Evolutionary conservation across 2,888 invertebrate species (phyloP), one percentile per base, ranked within the genome.

Genomic region (Nomada fabriciana): DNA sequence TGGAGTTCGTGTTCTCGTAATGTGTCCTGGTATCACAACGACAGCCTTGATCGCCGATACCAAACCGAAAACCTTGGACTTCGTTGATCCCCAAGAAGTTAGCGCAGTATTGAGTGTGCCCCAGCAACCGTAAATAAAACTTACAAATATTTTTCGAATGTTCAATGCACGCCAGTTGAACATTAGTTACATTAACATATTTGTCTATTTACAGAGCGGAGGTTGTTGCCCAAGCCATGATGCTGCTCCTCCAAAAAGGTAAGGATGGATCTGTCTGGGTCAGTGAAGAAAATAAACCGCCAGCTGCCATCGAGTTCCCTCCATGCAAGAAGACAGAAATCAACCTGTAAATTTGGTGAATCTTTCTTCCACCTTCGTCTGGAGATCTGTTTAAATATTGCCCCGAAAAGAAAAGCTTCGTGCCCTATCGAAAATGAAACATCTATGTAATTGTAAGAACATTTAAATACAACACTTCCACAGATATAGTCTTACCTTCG

Each of bases 21-120:
- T 94, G 67, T 94, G 94, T 64, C 93, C 93, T 0, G 92, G 92
- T 18, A 13, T 43, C n/a, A 84, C 87, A 1, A 18, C 42, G 10
- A 68, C 29, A 36, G 0, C 0, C 5, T 0, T 65, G 2, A 2
- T 47, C 0, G 11, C 2, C 11, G 23, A 60, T 0, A 0, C 50
- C 0, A 0, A 29, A 0, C 18, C 2, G 1, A 61, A 23, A 7
- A 0, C 2, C 1, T 11, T 23, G 1, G 61, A 78, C 3, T 61
- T 78, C 11, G 9, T 80, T 0, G 10, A 11, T 0, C 10, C 15
- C 2, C 20, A 15, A 7, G 13, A 52, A 15, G 47, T 15, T 13
- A 10, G 10, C 5, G 3, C 0, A 2, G 1, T 36, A 36, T 7
- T 36, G 36, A 36, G 3, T 0, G 1, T 42, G 2, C 55, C 67